phyloP scores from a whole-genome alignment of 2,113 vertebrate genomes.

The Phaethon lepturus region DNA sequence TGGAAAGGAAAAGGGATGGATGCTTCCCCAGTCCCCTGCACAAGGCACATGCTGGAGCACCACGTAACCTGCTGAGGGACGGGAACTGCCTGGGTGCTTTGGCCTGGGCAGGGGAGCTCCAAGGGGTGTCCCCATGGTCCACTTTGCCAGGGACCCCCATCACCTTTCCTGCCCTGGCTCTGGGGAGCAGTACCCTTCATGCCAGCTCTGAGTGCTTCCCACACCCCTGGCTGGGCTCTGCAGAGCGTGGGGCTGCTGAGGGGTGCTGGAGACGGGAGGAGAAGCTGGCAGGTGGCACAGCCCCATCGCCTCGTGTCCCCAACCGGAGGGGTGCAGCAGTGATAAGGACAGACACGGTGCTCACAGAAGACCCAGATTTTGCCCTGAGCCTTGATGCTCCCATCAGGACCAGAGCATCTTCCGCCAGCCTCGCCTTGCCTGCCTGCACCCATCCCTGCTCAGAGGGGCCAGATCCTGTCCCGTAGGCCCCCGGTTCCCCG shows the following conservation, averaged over 20 bases:
- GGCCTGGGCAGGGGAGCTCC: background rate
- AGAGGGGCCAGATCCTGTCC: background rate
- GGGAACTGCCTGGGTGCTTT: background rate
- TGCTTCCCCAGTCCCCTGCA: background rate
- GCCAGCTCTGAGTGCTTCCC: background rate
- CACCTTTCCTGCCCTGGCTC: background rate
- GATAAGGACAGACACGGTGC: background rate
- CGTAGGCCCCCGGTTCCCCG: fast-evolving
- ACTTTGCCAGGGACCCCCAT: background rate
- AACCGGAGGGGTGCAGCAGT: fast-evolving
- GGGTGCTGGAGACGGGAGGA: background rate
- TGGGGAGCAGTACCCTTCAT: background rate
- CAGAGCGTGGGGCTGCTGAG: background rate
- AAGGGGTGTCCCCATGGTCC: background rate
- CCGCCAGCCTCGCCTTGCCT: fast-evolving
- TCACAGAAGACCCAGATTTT: background rate
- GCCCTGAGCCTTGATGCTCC: background rate
- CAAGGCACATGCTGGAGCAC: background rate
- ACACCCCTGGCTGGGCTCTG: background rate
- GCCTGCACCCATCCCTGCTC: background rate
- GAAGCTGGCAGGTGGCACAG: background rate
- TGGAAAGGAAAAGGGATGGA: background rate
- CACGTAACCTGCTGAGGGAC: background rate
- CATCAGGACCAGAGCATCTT: background rate
- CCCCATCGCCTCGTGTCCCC: background rate